Evolutionary conservation across 2,888 invertebrate species (phyloP).

Genomic region (Pseudococcus jackbeardsleyi): DNA sequence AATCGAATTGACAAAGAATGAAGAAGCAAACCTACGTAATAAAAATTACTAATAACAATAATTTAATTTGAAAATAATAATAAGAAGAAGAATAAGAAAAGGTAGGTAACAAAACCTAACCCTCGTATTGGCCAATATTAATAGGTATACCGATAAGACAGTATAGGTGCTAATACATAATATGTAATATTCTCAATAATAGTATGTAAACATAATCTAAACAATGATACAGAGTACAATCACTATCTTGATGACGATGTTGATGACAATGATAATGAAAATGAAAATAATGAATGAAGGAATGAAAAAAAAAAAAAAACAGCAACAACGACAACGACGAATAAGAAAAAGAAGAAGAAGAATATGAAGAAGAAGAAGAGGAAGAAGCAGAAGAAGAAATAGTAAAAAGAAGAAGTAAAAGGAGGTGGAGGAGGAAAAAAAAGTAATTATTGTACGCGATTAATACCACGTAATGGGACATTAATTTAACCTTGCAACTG

Average conservation of each 20-base stretch:
- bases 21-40: no score
- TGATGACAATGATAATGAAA: not conserved
- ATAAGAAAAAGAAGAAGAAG: not conserved
- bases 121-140: no score
- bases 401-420: not conserved
- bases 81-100: no score
- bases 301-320: not conserved
- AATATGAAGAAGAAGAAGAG: not conserved
- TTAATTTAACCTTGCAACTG: conserved; percentile 63
- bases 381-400: not conserved
- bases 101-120: no score
- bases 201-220: not conserved
- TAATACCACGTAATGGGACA: conserved; percentile 63
- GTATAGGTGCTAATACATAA: no score
- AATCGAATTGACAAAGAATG: no score
- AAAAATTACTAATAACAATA: no score
- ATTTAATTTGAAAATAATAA: no score
- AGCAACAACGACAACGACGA: not conserved
- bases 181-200: not conserved
- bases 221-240: not conserved
- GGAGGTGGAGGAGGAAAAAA: not conserved
- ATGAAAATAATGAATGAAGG: not conserved
- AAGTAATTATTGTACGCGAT: conserved; percentile 53
- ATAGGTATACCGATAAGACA: no score
- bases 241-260: not conserved